These are phyloP conservation scores for Eilema griseolum DNA, from an alignment of 2,888 invertebrate genomes.

Conservation along the genomic window DNA sequence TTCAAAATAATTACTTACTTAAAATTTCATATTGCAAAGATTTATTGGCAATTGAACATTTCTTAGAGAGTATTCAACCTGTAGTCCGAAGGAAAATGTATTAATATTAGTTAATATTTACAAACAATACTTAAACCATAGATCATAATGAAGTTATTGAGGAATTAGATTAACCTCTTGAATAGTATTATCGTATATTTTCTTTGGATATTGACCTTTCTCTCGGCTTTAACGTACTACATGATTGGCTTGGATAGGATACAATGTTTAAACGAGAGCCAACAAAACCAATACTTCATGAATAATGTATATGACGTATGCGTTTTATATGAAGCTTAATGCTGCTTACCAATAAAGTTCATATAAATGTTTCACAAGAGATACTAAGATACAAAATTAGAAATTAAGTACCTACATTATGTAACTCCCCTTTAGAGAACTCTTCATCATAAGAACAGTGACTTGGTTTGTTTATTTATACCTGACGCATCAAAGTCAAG, in stretches of 20 bases:
- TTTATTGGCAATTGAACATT: background rate
- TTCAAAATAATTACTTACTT: background rate
- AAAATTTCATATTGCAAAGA: background rate
- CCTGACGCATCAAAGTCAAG: conserved; percentile 14
- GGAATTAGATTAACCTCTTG: background rate
- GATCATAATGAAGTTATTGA: background rate
- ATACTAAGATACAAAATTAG: background rate
- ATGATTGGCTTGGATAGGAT: conserved; percentile 8
- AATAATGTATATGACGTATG: conserved; percentile 5
- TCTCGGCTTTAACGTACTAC: conserved; percentile 4
- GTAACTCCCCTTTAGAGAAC: background rate
- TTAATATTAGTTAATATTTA: background rate
- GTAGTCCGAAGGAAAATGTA: background rate
- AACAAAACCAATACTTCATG: conserved; percentile 2
- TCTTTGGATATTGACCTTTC: conserved; percentile 12
- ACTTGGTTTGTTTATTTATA: conserved; percentile 6
- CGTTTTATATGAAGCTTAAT: conserved; percentile 4
- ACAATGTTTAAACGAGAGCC: conserved; percentile 1
- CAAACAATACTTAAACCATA: background rate
- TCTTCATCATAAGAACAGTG: background rate
- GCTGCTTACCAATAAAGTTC: background rate
- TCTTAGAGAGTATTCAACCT: background rate
- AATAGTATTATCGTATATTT: conserved; percentile 10
- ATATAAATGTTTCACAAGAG: conserved; percentile 3
- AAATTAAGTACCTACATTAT: background rate